phyloP scores from a whole-genome alignment of 2,113 vertebrate genomes.

The Oreotrochilus melanogaster region DNA sequence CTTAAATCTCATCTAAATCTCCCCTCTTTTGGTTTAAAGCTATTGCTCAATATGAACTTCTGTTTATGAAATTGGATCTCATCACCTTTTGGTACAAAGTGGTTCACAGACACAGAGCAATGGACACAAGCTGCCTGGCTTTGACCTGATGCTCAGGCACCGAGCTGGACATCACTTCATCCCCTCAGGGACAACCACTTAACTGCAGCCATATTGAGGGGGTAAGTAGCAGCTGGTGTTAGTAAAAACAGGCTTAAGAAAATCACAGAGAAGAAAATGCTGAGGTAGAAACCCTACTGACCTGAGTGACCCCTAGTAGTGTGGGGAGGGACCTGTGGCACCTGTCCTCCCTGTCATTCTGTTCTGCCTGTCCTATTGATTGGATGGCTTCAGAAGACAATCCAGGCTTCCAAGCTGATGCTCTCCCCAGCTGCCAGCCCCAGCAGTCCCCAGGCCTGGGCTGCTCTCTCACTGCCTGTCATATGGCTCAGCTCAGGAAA shows the following conservation, averaged over 20 bases:
- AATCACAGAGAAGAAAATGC: background rate
- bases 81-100: background rate
- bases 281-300: background rate
- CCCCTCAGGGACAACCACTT: background rate
- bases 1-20: background rate
- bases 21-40: background rate
- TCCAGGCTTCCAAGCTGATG: background rate
- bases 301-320: background rate
- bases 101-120: rapidly evolving
- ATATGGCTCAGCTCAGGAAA: background rate
- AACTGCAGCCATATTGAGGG: background rate
- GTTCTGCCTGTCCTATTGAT: background rate
- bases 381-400: background rate
- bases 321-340: background rate
- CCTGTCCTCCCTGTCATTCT: background rate
- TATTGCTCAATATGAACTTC: background rate
- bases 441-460: background rate
- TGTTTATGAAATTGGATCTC: background rate
- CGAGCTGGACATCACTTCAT: background rate
- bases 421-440: background rate
- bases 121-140: background rate
- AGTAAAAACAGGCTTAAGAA: background rate
- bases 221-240: background rate
- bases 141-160: background rate
- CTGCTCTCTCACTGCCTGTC: background rate